Base-by-base conservation (phyloP, 1,140 invertebrate species). In the Plectrocnemia conspersa region DNA sequence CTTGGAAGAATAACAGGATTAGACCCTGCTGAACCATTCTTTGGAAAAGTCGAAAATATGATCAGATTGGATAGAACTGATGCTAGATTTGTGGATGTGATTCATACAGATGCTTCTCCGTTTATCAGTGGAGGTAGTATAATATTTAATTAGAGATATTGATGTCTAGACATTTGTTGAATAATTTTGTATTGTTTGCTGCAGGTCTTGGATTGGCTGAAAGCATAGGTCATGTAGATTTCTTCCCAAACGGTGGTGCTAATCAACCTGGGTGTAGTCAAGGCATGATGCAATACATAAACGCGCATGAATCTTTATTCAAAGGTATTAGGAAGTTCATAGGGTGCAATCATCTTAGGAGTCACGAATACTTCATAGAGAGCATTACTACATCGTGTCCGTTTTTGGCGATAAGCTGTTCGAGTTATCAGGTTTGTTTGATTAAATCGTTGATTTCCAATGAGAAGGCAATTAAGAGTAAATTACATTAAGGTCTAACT, bases 21-120 rank as follows among this genome's bases (percentile, higher is more conserved):
- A 59, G 93, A 97, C 73, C 93, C 93, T 0, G 93, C 93, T 0
- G 90, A 91, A 52, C 93, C 93, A 0, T 85, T 93, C 66, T 97
- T 97, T 71, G 85, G 87, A 59, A 84, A 88, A 56, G 86, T 89
- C 0, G 80, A 85, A 40, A 79, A 84, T 4, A 79, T 89, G 57
- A 90, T 94, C 0, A 80, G 91, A 1, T 73, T 96, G 11, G 92
- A 96, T 69, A 81, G 83, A 10, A 80, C 81, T 9, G 93, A 96
- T 66, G 91, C 91, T 0, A 72, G 82, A 29, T 93, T 86, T 65
- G 91, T 95, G 1, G 91, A 91, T 64, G 80, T 91, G 1, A 86
- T 94, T 54, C 93, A 96, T 66, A 91, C 91, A 2, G 91, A 96
- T 68, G 86, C 85, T 6, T 84, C 79, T 67, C 83, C 84, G 1